Evolutionary conservation across 1,140 invertebrate species (phyloP).

Genomic region (Saccostrea glomerata): DNA sequence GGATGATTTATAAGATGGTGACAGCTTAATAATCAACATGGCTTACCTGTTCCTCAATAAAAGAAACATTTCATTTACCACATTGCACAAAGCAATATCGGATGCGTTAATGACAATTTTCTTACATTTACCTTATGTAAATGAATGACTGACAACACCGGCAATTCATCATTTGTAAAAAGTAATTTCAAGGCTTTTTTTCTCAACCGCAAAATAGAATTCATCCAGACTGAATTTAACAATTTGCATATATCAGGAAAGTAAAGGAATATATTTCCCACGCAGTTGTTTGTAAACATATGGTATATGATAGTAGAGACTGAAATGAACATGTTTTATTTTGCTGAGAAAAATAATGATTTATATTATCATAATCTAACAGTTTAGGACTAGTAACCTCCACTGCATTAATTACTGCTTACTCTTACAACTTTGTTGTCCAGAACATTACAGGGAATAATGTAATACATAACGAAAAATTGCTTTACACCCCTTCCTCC

Average conservation of each 20-base stretch:
- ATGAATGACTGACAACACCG: not conserved
- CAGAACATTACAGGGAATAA: too few relatives aligned
- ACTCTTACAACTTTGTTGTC: too few relatives aligned
- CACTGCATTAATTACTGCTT: too few relatives aligned
- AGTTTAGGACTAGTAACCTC: too few relatives aligned
- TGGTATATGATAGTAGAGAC: too few relatives aligned
- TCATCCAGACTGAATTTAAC: not conserved
- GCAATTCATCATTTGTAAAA: too few relatives aligned
- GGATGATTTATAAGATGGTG: not conserved
- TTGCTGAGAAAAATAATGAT: not conserved
- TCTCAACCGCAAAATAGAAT: not conserved
- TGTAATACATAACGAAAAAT: too few relatives aligned
- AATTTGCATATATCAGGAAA: not conserved
- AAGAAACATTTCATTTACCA: conserved; percentile 3
- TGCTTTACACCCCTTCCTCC: too few relatives aligned
- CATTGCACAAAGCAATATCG: conserved; percentile 21
- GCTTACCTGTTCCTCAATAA: conserved; percentile 16
- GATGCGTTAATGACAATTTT: conserved; percentile 8
- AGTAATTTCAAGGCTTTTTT: not conserved
- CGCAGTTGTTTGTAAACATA: not conserved
- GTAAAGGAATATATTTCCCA: not conserved
- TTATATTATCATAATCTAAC: too few relatives aligned
- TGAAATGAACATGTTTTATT: too few relatives aligned
- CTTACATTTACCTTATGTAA: not conserved
- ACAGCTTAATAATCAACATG: conserved; percentile 1